These are phyloP conservation scores for Camptogramma bilineatum DNA, from an alignment of 2,888 invertebrate genomes.

Conservation along the genomic window DNA sequence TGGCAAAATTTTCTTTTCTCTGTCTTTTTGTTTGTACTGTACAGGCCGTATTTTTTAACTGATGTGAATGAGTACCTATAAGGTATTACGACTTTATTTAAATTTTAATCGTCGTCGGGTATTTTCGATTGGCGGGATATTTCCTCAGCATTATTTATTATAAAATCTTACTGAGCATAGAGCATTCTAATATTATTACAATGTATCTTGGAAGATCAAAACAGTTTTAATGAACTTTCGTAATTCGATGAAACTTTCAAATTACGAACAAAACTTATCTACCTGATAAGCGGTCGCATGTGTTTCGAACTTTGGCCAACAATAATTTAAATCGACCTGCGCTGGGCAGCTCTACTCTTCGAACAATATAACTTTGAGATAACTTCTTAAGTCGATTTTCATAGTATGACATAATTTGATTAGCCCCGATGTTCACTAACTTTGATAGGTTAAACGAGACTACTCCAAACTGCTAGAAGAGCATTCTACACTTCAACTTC, in stretches of 20 bases:
- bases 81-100: no score
- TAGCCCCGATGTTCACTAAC: neutral
- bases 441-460: neutral
- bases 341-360: neutral
- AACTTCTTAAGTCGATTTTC: neutral
- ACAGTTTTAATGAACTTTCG: neutral
- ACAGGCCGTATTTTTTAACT: no score
- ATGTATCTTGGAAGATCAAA: neutral
- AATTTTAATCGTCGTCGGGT: no score
- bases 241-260: neutral
- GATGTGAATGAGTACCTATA: no score
- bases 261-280: conserved; percentile 5
- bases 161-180: neutral
- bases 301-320: conserved; percentile 2
- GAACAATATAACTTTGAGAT: neutral
- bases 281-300: neutral
- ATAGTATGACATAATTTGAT: neutral
- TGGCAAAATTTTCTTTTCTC: no score
- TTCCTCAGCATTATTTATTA: no score
- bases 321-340: conserved; percentile 8
- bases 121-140: no score
- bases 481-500: no score
- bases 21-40: no score
- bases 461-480: neutral
- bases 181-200: neutral